Evolutionary conservation across 2,797 vertebrate species (phyloP).

Genomic region (Smutsia temminckii): DNA sequence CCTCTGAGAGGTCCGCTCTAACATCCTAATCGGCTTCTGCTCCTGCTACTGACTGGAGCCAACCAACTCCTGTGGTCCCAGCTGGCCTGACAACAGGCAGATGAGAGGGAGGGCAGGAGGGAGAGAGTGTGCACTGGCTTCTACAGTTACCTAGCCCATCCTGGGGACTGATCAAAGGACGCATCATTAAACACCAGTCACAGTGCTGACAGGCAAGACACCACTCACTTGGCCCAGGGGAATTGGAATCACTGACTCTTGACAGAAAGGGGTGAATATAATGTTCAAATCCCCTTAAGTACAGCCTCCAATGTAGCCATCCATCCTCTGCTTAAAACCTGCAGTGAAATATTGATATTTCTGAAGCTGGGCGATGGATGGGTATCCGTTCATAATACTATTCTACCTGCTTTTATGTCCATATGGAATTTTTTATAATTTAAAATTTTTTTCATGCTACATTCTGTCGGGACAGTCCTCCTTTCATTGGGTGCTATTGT

Average conservation of each 20-base stretch:
- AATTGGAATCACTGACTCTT: not conserved
- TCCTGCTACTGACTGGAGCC: not conserved
- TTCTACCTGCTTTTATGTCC: not conserved
- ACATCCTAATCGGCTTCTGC: not conserved
- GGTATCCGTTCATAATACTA: not conserved
- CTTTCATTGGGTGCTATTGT: not conserved
- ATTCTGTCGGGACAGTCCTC: not conserved
- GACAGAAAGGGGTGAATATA: not conserved
- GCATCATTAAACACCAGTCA: not conserved
- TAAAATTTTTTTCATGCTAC: not conserved
- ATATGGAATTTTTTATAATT: not conserved
- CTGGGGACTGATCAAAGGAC: not conserved
- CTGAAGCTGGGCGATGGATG: not conserved
- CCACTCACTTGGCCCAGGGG: not conserved
- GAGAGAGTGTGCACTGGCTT: not conserved
- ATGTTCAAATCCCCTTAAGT: not conserved
- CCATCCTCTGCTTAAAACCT: not conserved
- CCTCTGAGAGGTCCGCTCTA: constrained; percentile 45
- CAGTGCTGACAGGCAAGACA: not conserved
- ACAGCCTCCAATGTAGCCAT: not conserved
- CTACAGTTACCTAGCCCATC: not conserved
- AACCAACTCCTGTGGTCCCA: not conserved
- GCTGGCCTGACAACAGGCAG: not conserved
- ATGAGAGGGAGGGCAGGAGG: not conserved
- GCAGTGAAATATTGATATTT: not conserved